Evolutionary conservation across 2,797 vertebrate genomes (phyloP).

Genomic region (Basileuterus tristriatus): DNA sequence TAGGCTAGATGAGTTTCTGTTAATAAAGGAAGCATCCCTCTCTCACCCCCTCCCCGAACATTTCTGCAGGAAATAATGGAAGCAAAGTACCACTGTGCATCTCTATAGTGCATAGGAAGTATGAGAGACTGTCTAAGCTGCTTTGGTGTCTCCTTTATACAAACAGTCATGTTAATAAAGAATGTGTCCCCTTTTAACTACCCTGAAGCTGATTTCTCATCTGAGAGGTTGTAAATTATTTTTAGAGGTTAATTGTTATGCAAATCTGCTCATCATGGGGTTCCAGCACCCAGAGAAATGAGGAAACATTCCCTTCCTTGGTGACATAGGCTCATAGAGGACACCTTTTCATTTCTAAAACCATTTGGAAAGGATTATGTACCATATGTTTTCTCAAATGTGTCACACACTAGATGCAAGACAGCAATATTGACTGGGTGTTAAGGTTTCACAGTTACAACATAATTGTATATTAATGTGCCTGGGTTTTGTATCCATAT

Average conservation of each 20-base stretch:
- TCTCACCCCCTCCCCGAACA: background rate
- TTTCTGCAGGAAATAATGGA: background rate
- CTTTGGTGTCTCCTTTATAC: background rate
- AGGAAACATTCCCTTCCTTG: background rate
- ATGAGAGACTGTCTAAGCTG: background rate
- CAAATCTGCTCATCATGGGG: conserved; percentile 46
- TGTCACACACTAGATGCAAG: background rate
- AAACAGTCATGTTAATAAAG: conserved; percentile 29
- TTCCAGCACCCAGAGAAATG: conserved; percentile 36
- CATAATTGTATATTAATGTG: background rate
- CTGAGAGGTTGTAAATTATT: conserved; percentile 49
- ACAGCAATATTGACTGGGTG: background rate
- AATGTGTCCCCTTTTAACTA: conserved; percentile 28
- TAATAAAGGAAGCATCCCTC: background rate
- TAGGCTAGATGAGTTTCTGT: background rate
- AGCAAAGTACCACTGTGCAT: background rate
- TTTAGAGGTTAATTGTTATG: conserved; percentile 64
- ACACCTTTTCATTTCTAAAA: conserved; percentile 54
- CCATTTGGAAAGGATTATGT: conserved; percentile 8
- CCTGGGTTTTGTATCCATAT: background rate
- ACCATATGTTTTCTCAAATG: conserved; percentile 46
- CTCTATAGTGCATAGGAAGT: background rate
- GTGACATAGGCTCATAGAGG: background rate
- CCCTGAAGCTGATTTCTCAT: conserved; percentile 51
- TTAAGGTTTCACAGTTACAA: background rate